Conservation (phyloP, 1,140 invertebrate species). For the Bombus difficillimus region DNA sequence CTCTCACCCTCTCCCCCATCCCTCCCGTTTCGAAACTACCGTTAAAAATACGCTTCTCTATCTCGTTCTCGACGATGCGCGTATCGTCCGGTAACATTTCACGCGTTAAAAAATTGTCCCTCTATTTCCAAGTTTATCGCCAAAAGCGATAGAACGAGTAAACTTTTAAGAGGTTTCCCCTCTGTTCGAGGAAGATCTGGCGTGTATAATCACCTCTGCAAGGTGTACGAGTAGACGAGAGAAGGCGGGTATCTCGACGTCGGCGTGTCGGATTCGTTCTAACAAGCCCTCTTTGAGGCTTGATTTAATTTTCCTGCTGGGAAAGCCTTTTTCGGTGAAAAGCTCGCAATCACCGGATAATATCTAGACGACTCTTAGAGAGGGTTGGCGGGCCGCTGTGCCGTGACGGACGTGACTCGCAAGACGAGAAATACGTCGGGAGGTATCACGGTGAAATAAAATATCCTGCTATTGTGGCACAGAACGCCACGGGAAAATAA, state of each 20-base stretch:
- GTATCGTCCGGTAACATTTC: not conserved
- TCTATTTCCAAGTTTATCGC: conserved; percentile 2
- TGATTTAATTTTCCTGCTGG: conserved; percentile 30
- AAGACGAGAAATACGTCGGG: conserved; percentile 1
- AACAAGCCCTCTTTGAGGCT: not conserved
- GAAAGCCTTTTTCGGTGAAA: conserved; percentile 23
- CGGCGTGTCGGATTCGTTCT: not conserved
- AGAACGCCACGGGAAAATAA: not conserved
- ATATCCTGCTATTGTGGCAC: conserved; percentile 20
- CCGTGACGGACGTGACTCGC: conserved; percentile 35
- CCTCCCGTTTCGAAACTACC: not conserved
- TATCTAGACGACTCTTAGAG: conserved; percentile 17
- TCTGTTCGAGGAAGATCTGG: not conserved
- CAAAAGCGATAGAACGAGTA: not conserved
- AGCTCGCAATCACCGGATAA: conserved; percentile 50
- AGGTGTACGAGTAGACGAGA: too few relatives aligned
- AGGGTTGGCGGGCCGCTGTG: not conserved
- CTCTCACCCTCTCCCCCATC: too few relatives aligned
- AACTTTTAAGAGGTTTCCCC: not conserved
- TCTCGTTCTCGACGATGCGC: not conserved
- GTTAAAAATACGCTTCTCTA: conserved; percentile 16
- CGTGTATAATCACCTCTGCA: too few relatives aligned
- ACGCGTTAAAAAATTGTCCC: not conserved
- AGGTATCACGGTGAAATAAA: conserved; percentile 6
- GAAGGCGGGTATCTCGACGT: too few relatives aligned